Evolutionary conservation across 2,113 vertebrate genomes (phyloP).

Genomic region (Acanthochromis polyacanthus): DNA sequence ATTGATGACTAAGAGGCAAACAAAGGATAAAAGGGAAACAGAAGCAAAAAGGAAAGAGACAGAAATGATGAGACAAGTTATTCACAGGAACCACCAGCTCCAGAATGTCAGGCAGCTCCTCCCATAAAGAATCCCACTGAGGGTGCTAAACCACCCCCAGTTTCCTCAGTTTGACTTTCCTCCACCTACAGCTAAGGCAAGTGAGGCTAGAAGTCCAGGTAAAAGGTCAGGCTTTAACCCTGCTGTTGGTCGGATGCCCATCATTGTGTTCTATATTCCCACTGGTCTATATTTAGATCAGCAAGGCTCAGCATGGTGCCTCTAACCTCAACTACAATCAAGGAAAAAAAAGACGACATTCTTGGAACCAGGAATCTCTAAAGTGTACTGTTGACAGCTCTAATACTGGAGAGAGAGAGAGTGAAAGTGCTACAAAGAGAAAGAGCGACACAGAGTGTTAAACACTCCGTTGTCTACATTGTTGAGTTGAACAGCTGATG

Average conservation of each 20-base stretch:
- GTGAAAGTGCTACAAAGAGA: neutral
- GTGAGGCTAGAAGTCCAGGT: conserved; percentile 39
- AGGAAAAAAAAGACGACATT: conserved; percentile 34
- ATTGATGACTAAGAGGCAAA: conserved; percentile 30
- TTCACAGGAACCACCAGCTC: conserved; percentile 40
- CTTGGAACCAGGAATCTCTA: conserved; percentile 37
- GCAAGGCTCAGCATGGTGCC: conserved; percentile 31
- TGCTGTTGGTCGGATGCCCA: conserved; percentile 43
- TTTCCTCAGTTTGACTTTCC: conserved; percentile 44
- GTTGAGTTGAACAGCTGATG: neutral
- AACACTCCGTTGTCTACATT: neutral
- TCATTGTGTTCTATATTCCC: conserved; percentile 70
- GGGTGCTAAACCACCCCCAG: conserved; percentile 55
- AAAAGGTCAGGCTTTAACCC: conserved; percentile 63
- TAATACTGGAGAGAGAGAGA: neutral
- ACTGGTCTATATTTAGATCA: conserved; percentile 71
- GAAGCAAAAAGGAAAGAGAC: conserved; percentile 21
- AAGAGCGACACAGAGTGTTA: neutral
- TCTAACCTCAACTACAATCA: conserved; percentile 32
- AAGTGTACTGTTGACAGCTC: conserved; percentile 32
- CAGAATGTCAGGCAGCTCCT: conserved; percentile 1
- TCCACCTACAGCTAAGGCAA: conserved; percentile 11
- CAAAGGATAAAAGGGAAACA: neutral
- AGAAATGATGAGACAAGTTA: conserved; percentile 45
- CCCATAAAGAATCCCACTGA: conserved; percentile 21